These are phyloP conservation scores for Hormaphis cornu DNA, from an alignment of 1,140 invertebrate genomes.

Conservation along the genomic window DNA sequence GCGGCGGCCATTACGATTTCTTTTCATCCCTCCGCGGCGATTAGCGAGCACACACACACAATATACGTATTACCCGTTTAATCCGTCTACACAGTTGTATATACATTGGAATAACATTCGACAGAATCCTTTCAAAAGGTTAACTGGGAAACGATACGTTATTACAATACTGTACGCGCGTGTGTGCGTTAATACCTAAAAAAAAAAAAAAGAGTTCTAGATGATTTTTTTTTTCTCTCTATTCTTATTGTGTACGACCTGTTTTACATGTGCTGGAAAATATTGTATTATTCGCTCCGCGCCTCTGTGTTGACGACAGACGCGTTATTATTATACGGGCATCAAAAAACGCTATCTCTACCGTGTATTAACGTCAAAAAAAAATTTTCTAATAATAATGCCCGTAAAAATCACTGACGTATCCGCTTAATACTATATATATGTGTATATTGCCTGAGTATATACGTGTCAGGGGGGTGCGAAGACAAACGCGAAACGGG, in stretches of 20 bases:
- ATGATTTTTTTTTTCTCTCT: conserved; percentile 2
- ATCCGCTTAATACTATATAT: conserved; percentile 1
- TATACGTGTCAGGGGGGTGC: too few species aligned
- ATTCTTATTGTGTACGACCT: neutral
- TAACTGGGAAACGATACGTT: conserved; percentile 1
- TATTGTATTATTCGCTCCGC: conserved; percentile 15
- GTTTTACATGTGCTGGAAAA: neutral
- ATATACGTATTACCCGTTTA: conserved; percentile 27
- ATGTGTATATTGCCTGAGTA: neutral
- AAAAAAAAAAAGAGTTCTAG: too few species aligned
- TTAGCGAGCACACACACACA: conserved; percentile 2
- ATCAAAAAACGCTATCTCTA: neutral
- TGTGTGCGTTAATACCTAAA: neutral
- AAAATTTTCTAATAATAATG: neutral
- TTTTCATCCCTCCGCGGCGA: conserved; percentile 2
- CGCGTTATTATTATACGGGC: neutral
- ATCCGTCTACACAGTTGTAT: too few species aligned
- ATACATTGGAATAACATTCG: neutral
- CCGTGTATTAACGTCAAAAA: neutral
- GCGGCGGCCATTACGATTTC: conserved; percentile 4
- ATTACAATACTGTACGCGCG: neutral
- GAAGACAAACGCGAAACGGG: too few species aligned
- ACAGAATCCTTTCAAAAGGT: conserved; percentile 15
- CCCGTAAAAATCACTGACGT: neutral
- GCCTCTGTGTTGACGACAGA: neutral